A percentile compares a stretch with the other conserved stretches of the same genome.
phyloP scores from a whole-genome alignment of 2,888 invertebrate species.

The Diploptera punctata region DNA sequence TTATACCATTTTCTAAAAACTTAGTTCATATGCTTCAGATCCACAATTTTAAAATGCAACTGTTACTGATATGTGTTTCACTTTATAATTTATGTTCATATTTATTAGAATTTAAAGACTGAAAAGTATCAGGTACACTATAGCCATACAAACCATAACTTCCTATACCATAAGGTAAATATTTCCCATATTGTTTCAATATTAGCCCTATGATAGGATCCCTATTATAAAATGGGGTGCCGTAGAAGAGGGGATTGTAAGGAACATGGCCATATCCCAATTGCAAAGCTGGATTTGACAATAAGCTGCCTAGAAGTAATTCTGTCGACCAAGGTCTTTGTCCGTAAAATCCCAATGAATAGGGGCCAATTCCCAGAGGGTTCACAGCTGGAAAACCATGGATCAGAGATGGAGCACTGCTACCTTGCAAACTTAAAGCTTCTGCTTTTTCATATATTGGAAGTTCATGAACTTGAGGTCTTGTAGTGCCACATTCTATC shows the following conservation, averaged over 20 bases:
- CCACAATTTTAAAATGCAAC: too few relatives aligned
- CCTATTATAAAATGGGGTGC: neutral
- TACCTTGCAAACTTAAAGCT: too few relatives aligned
- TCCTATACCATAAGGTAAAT: constrained; percentile 55
- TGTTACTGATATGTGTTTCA: too few relatives aligned
- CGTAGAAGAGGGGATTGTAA: neutral
- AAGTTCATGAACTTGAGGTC: too few relatives aligned
- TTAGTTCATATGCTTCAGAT: too few relatives aligned
- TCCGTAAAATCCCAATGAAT: neutral
- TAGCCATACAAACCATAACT: constrained; percentile 63
- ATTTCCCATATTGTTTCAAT: constrained; percentile 53
- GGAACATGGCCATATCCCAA: neutral
- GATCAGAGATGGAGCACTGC: too few relatives aligned
- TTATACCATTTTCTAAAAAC: too few relatives aligned
- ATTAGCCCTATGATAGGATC: neutral
- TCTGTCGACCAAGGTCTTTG: neutral
- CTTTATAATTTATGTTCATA: constrained; percentile 52
- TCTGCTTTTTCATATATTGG: too few relatives aligned
- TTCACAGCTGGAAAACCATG: too few relatives aligned
- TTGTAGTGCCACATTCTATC: too few relatives aligned
- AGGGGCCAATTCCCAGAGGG: neutral
- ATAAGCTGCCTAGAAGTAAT: neutral
- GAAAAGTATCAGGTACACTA: constrained; percentile 68
- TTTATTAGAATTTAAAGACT: constrained; percentile 70
- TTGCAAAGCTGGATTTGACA: constrained; percentile 10